Percentiles rank a stretch among this genome's conserved stretches.
Evolutionary conservation across 2,888 invertebrate species (phyloP).

Genomic region (Clanis bilineata): DNA sequence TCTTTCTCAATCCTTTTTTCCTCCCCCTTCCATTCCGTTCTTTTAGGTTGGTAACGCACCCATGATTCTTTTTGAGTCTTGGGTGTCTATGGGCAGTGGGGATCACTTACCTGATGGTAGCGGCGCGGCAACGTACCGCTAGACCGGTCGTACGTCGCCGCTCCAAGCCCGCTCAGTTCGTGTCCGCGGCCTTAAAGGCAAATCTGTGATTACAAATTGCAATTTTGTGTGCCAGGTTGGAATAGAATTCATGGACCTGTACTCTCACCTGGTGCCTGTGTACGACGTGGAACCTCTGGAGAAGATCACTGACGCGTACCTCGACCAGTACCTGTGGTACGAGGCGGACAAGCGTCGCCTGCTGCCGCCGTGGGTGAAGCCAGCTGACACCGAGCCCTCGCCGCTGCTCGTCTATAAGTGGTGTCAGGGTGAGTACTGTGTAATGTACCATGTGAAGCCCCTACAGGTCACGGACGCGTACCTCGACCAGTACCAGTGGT

Average conservation of each 20-base stretch:
- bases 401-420: slow-evolving; percentile 97
- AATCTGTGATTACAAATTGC: not conserved
- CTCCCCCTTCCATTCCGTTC: too few relatives aligned
- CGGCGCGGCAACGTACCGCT: too few relatives aligned
- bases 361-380: slow-evolving; percentile 99
- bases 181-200: too few relatives aligned
- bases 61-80: too few relatives aligned
- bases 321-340: slow-evolving; percentile 99
- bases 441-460: not conserved
- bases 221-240: slow-evolving; percentile 85
- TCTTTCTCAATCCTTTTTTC: too few relatives aligned
- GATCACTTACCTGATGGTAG: too few relatives aligned
- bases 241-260: slow-evolving; percentile 99
- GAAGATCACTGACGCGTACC: slow-evolving; percentile 99
- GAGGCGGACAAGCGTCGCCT: slow-evolving; percentile 98
- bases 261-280: slow-evolving; percentile 99
- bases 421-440: slow-evolving; percentile 91
- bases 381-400: slow-evolving; percentile 98
- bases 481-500: too few relatives aligned
- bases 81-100: too few relatives aligned
- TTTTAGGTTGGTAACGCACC: too few relatives aligned
- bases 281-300: slow-evolving; percentile 99
- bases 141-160: too few relatives aligned
- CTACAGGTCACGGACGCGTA: too few relatives aligned
- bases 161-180: too few relatives aligned